Conservation (phyloP, 2,888 invertebrate species). For the Aphelenchoides bicaudatus region DNA sequence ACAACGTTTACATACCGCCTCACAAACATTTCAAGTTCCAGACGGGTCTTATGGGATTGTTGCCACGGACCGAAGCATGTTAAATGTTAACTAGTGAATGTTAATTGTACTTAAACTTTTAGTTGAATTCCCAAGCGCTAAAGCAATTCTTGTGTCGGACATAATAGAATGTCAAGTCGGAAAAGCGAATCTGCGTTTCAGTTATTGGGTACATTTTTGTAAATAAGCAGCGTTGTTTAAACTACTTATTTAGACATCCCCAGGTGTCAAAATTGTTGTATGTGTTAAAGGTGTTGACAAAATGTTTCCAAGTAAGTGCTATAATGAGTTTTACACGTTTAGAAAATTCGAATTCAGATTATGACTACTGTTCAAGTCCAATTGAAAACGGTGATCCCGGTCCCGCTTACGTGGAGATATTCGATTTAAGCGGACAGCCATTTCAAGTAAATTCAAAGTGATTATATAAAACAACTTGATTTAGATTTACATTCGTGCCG, state of each 20-base stretch:
- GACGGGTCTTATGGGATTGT: constrained; percentile 57
- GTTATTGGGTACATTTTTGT: constrained; percentile 7
- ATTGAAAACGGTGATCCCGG: constrained; percentile 57
- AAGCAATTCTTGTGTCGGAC: constrained; percentile 55
- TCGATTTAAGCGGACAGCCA: constrained; percentile 48
- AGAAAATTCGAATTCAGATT: constrained; percentile 44
- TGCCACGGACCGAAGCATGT: constrained; percentile 52
- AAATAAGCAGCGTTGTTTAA: not conserved
- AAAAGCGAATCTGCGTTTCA: constrained; percentile 36
- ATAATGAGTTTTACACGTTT: constrained; percentile 48
- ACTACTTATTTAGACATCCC: constrained; percentile 53
- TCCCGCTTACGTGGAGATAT: constrained; percentile 54
- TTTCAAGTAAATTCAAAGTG: constrained; percentile 44
- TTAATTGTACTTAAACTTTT: too few relatives aligned
- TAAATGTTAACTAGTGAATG: too few relatives aligned
- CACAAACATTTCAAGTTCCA: constrained; percentile 30
- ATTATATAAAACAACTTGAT: constrained; percentile 2
- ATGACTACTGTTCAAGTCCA: constrained; percentile 51
- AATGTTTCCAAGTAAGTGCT: constrained; percentile 49
- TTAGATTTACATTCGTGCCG: constrained; percentile 54
- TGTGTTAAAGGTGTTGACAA: constrained; percentile 43
- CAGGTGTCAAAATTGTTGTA: constrained; percentile 51
- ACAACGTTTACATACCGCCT: constrained; percentile 43
- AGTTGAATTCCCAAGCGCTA: constrained; percentile 42
- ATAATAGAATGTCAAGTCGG: constrained; percentile 35